Conservation (phyloP, 2,113 vertebrate species). For the Rissa tridactyla region DNA sequence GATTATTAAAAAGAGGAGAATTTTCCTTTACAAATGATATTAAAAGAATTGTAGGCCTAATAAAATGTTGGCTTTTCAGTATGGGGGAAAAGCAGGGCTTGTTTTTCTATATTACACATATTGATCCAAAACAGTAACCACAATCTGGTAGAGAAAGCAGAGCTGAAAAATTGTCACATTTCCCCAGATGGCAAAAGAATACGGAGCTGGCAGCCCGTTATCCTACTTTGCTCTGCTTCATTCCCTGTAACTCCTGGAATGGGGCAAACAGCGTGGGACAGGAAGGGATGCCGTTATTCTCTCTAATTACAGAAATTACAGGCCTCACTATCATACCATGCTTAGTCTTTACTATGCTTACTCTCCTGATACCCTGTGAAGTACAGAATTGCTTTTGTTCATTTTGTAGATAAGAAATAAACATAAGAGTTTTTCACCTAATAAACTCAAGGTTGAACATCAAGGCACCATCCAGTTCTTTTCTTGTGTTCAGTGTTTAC, state of each 20-base stretch:
- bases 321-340: background rate
- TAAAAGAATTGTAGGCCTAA: background rate
- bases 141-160: background rate
- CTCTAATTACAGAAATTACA: background rate
- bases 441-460: background rate
- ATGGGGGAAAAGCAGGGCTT: background rate
- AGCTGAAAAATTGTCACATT: constrained; percentile 1
- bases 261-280: background rate
- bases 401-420: background rate
- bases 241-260: constrained; percentile 28
- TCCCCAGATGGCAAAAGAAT: background rate
- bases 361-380: background rate
- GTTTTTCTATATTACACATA: background rate
- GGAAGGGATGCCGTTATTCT: background rate
- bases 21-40: constrained; percentile 25
- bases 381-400: background rate
- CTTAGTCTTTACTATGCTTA: background rate
- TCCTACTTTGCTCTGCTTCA: background rate
- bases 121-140: constrained; percentile 17
- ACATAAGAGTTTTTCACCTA: background rate
- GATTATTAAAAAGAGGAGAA: background rate
- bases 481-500: background rate
- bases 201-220: background rate
- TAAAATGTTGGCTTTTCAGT: background rate
- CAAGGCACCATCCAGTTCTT: background rate